Base-by-base conservation (phyloP, 2,113 vertebrate species). In the Cyprinodon variegatus region DNA sequence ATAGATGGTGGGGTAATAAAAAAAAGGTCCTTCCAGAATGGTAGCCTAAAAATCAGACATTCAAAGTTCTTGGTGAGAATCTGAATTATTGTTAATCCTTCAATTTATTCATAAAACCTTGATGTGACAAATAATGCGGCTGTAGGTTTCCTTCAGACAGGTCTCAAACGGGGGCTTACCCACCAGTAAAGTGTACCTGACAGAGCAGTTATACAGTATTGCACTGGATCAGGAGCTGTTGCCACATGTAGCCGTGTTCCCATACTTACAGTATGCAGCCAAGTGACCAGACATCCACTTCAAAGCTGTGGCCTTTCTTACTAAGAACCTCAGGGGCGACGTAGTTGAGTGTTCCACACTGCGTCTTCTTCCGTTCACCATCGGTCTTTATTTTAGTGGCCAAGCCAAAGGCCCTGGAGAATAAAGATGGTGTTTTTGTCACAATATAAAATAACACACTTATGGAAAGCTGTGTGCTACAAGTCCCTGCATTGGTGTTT, bases 241-340 rank as follows among this genome's bases (percentile, higher is more conserved):
- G 8, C 15, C 14, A 10, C 0, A 20, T 40, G 43, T 22, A 40
- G 5, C 40, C 15, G 29, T 45, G 63, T 11, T 0, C 14, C 22
- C n/a, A 62, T 0, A 0, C 98, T 95, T 93, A 99, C 98, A 99
- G 94, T 88, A 99, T 99, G 71, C 98, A 99, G 3, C 98, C 98
- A 0, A 99, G 94, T 2, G 98, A 99, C 98, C 98, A 99, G 72
- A 99, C 92, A 1, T 99, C 98, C 89, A 99, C 98, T 80, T 99
- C 98, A 0, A 97, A 99, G 87, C 98, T 99, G 94, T 99, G 98
- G 4, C 98, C 98, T 82, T 98, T 99, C 93, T 99, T 99, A 90
- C 96, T 96, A 71, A 99, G 94, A 88, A 99, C 97, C 74, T 99
- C 98, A 0, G 98, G 98, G 2, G 98, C 98, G 0, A 99, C 99